Conservation (phyloP, 2,113 vertebrate species). For the Clinocottus analis region DNA sequence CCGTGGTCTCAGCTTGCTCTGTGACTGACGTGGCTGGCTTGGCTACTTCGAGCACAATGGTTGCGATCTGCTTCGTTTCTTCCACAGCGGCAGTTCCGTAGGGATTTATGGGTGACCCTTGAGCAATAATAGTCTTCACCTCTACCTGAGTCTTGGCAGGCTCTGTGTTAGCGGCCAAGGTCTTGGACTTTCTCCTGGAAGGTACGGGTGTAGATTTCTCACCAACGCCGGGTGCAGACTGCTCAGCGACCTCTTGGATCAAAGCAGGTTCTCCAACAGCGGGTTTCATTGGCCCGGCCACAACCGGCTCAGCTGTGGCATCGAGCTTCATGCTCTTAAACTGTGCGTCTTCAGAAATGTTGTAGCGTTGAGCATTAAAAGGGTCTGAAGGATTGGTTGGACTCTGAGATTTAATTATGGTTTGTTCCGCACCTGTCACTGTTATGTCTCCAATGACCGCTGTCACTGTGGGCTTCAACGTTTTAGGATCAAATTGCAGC, state of each 20-base stretch:
- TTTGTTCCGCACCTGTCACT: constrained; percentile 2
- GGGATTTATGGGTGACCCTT: not conserved
- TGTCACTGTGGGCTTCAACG: not conserved
- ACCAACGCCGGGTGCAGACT: not conserved
- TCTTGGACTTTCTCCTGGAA: constrained; percentile 45
- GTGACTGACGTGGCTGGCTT: not conserved
- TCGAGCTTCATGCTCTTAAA: not conserved
- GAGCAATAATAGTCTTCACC: not conserved
- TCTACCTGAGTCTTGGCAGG: not conserved
- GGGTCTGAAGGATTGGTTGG: not conserved
- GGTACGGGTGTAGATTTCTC: constrained; percentile 23
- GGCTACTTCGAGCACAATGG: not conserved
- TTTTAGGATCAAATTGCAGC: not conserved
- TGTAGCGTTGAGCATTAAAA: not conserved
- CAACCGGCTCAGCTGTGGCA: not conserved
- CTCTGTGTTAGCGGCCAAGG: not conserved
- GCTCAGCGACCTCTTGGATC: constrained; percentile 12
- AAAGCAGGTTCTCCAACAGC: not conserved
- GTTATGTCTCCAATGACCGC: not conserved
- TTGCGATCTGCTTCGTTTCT: not conserved
- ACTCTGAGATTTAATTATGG: not conserved
- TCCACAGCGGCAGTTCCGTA: not conserved
- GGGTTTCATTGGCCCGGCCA: not conserved
- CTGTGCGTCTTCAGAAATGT: constrained; percentile 5
- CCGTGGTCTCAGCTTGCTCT: not conserved